phyloP scores from a whole-genome alignment of 2,113 vertebrate species.

The Chloroceryle aenea region DNA sequence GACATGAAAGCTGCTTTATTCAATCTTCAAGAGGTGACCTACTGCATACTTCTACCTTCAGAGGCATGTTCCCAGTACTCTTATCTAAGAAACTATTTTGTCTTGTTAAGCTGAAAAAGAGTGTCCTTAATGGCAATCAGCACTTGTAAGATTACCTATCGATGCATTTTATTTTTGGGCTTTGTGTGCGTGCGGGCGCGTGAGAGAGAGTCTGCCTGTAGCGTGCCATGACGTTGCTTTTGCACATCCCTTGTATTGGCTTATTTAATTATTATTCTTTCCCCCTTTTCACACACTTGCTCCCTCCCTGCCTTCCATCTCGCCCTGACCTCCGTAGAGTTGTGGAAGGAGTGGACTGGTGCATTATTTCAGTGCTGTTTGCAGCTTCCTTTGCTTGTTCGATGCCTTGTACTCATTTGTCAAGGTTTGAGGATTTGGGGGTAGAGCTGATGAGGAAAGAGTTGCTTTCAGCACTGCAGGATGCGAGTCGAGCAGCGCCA shows the following conservation, averaged over 20 bases:
- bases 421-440: neutral
- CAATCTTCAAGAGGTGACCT: slow-evolving; percentile 79
- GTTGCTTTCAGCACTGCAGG: slow-evolving; percentile 37
- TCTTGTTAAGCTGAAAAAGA: slow-evolving; percentile 75
- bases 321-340: neutral
- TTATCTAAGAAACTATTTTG: slow-evolving; percentile 73
- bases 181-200: slow-evolving; percentile 25
- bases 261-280: slow-evolving; percentile 22
- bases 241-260: slow-evolving; percentile 67
- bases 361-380: slow-evolving; percentile 18
- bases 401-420: neutral
- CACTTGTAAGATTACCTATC: slow-evolving; percentile 69
- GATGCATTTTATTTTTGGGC: slow-evolving; percentile 67
- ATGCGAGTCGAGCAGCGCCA: neutral
- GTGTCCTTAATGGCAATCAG: slow-evolving; percentile 80
- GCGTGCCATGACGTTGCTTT: slow-evolving; percentile 57
- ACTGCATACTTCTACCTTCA: slow-evolving; percentile 78
- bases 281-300: neutral
- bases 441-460: neutral
- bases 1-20: slow-evolving; percentile 96
- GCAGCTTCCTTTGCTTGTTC: neutral
- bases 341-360: neutral
- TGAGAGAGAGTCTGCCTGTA: slow-evolving; percentile 47
- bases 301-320: neutral
- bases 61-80: slow-evolving; percentile 75